phyloP scores from a whole-genome alignment of 2,888 invertebrate genomes.

The Salpingus planirostris region DNA sequence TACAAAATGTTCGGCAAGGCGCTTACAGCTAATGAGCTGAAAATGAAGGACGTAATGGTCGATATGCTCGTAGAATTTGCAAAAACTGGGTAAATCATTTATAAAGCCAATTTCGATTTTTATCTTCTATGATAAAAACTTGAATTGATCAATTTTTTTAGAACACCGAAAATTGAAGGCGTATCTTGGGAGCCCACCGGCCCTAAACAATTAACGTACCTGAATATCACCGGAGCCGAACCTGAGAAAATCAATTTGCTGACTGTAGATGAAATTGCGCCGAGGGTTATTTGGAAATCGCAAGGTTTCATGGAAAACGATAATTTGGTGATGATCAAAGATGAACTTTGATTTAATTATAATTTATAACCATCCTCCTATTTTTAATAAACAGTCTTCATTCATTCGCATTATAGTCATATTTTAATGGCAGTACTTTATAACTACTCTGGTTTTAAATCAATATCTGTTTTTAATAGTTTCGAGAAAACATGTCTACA shows the following conservation, averaged over 20 bases:
- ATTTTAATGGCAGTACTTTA: too few species aligned
- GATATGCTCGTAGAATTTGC: conserved; percentile 6
- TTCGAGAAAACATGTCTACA: too few species aligned
- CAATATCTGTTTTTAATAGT: too few species aligned
- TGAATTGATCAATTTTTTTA: conserved; percentile 19
- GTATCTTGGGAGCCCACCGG: conserved; percentile 44
- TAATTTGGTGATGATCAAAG: conserved; percentile 24
- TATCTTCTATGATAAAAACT: too few species aligned
- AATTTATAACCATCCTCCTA: too few species aligned
- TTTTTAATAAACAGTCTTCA: too few species aligned
- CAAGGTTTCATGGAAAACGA: conserved; percentile 49
- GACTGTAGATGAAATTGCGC: conserved; percentile 43
- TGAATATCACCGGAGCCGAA: conserved; percentile 40
- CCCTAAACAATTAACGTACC: conserved; percentile 42
- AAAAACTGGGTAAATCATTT: conserved; percentile 7
- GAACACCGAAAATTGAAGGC: conserved; percentile 40
- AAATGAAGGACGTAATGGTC: conserved; percentile 8
- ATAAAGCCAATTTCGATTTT: too few species aligned
- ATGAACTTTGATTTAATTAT: conserved; percentile 6
- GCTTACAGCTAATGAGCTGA: conserved; percentile 3
- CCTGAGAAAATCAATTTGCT: conserved; percentile 42
- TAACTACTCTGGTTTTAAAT: too few species aligned
- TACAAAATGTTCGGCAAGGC: conserved; percentile 3
- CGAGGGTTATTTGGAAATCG: conserved; percentile 48
- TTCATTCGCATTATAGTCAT: too few species aligned